These are phyloP conservation scores for Acleris literana DNA, from an alignment of 2,888 invertebrate genomes.

Conservation along the genomic window DNA sequence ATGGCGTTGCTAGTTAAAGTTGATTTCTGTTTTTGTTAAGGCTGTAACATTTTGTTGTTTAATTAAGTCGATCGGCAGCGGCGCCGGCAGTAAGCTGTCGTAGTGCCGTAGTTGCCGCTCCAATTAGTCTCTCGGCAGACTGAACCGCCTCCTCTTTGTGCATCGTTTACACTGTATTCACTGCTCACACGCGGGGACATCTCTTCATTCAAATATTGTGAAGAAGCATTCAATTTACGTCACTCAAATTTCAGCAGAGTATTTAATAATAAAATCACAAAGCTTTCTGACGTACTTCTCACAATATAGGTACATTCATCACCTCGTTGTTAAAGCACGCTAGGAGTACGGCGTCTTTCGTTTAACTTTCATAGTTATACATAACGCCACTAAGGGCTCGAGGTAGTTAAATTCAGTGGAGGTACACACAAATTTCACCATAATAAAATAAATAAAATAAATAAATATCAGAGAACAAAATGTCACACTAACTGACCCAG, in stretches of 20 bases:
- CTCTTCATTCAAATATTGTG: constrained; percentile 21
- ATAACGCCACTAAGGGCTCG: constrained; percentile 44
- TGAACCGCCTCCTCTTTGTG: constrained; percentile 42
- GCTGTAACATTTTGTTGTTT: constrained; percentile 42
- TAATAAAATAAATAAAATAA: too few species aligned
- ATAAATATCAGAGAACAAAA: too few species aligned
- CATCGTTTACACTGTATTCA: constrained; percentile 44
- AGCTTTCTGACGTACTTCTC: constrained; percentile 16
- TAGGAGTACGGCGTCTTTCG: constrained; percentile 16
- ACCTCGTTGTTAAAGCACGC: constrained; percentile 32
- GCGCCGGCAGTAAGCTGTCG: constrained; percentile 40
- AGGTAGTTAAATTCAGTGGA: constrained; percentile 54
- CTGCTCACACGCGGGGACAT: constrained; percentile 34
- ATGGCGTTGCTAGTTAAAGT: too few species aligned
- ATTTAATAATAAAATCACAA: constrained; percentile 36
- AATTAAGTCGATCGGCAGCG: constrained; percentile 49
- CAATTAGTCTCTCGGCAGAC: constrained; percentile 58
- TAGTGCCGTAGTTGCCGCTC: constrained; percentile 44
- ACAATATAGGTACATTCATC: constrained; percentile 24
- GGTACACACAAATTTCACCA: constrained; percentile 56
- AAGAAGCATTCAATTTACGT: constrained; percentile 38
- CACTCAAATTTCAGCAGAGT: constrained; percentile 40
- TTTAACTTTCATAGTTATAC: constrained; percentile 48
- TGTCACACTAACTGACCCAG: too few species aligned
- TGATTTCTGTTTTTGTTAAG: neutral